Percentiles rank a stretch among this genome's conserved stretches.
phyloP scores from a whole-genome alignment of 2,888 invertebrate species.

The Drosophila macrospina region DNA sequence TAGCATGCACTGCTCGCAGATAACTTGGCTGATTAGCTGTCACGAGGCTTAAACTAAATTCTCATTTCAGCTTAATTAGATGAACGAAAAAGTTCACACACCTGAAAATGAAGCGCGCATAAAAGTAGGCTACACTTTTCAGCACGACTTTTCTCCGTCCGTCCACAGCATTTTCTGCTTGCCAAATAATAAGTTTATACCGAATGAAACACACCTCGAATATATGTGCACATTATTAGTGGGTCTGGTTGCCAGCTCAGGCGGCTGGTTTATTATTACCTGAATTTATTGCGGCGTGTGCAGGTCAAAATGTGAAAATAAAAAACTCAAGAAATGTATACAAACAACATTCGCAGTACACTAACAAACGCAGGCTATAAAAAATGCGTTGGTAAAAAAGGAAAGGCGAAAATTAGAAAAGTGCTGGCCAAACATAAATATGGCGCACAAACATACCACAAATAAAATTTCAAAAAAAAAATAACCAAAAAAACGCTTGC shows the following conservation, averaged over 20 bases:
- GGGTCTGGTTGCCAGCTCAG: constrained; percentile 57
- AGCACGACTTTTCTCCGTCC: constrained; percentile 21
- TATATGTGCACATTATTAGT: constrained; percentile 41
- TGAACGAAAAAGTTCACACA: constrained; percentile 18
- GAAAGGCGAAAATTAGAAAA: constrained; percentile 68
- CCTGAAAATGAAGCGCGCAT: constrained; percentile 5
- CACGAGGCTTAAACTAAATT: constrained; percentile 45
- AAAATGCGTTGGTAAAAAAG: constrained; percentile 23
- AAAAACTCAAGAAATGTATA: constrained; percentile 30
- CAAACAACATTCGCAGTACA: constrained; percentile 17
- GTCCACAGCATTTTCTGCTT: background rate
- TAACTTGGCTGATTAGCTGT: constrained; percentile 38
- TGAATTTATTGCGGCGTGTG: constrained; percentile 47
- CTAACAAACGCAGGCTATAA: constrained; percentile 42
- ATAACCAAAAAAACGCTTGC: constrained; percentile 41
- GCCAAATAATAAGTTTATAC: constrained; percentile 36
- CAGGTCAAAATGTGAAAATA: constrained; percentile 46
- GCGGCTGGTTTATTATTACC: constrained; percentile 60
- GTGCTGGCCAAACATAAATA: constrained; percentile 26
- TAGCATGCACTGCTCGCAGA: constrained; percentile 21
- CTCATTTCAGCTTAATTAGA: constrained; percentile 71
- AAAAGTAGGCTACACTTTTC: constrained; percentile 43
- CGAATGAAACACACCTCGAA: constrained; percentile 4
- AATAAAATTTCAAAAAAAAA: background rate
- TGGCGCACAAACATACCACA: constrained; percentile 8